Conservation (phyloP, 2,797 vertebrate species). For the Poecilia picta region DNA sequence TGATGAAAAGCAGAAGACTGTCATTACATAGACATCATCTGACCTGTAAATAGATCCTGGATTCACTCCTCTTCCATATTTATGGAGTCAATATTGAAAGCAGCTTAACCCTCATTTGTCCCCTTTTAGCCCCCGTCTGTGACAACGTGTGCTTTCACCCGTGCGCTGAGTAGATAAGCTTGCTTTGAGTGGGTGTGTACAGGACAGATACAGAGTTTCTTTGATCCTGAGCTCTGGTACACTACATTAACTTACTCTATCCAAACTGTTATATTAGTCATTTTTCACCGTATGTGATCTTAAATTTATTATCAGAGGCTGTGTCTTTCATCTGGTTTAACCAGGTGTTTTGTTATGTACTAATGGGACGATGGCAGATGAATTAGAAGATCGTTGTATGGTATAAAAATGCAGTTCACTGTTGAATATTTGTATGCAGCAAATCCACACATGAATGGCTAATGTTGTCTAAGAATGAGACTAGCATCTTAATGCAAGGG, state of each 20-base stretch:
- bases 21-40: conserved; percentile 25
- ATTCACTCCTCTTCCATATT: conserved; percentile 70
- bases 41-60: conserved; percentile 60
- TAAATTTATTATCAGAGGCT: conserved; percentile 38
- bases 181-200: conserved; percentile 59
- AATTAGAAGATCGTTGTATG: conserved; percentile 4
- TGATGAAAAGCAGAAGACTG: conserved; percentile 3
- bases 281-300: conserved; percentile 22
- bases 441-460: background rate
- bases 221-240: conserved; percentile 54
- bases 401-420: background rate
- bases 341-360: conserved; percentile 18
- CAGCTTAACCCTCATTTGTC: conserved; percentile 72
- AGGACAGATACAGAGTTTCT: conserved; percentile 60
- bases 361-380: conserved; percentile 13
- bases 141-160: conserved; percentile 58
- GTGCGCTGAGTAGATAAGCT: conserved; percentile 69
- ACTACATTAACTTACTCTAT: conserved; percentile 37
- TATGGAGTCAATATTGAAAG: conserved; percentile 73
- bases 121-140: conserved; percentile 65
- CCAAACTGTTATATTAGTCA: conserved; percentile 29
- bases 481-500: background rate
- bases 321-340: background rate
- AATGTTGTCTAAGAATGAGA: background rate
- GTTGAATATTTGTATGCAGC: background rate